phyloP scores from a whole-genome alignment of 1,140 invertebrate species.

The Phymastichus coffea region DNA sequence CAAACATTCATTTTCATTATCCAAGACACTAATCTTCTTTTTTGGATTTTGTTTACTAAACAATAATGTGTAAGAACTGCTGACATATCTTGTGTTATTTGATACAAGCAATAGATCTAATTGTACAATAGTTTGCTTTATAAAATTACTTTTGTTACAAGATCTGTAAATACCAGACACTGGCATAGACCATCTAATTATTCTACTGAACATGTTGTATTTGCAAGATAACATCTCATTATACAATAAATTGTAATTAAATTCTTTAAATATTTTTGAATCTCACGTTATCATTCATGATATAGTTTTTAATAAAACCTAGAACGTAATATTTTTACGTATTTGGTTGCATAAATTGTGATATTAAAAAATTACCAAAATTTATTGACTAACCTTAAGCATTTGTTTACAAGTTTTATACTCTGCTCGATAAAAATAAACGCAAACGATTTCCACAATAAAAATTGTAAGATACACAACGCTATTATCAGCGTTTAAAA shows the following conservation, averaged over 20 bases:
- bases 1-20: too few species aligned
- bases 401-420: too few species aligned
- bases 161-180: not conserved
- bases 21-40: too few species aligned
- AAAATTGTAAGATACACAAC: too few species aligned
- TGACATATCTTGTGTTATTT: not conserved
- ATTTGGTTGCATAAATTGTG: too few species aligned
- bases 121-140: not conserved
- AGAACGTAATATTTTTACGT: too few species aligned
- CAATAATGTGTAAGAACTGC: not conserved
- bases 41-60: not conserved
- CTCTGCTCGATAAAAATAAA: too few species aligned
- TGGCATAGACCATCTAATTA: not conserved
- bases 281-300: not conserved
- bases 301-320: not conserved
- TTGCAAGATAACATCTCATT: constrained; percentile 1
- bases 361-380: too few species aligned
- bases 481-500: too few species aligned
- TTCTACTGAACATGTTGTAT: constrained; percentile 1
- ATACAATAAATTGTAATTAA: not conserved
- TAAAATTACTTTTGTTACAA: not conserved
- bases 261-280: not conserved
- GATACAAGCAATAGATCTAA: not conserved
- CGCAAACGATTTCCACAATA: too few species aligned
- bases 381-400: too few species aligned